A percentile compares a stretch with the other conserved stretches of the same genome.
Conservation (phyloP, 2,113 vertebrate species). For the Vulpes lagopus region DNA sequence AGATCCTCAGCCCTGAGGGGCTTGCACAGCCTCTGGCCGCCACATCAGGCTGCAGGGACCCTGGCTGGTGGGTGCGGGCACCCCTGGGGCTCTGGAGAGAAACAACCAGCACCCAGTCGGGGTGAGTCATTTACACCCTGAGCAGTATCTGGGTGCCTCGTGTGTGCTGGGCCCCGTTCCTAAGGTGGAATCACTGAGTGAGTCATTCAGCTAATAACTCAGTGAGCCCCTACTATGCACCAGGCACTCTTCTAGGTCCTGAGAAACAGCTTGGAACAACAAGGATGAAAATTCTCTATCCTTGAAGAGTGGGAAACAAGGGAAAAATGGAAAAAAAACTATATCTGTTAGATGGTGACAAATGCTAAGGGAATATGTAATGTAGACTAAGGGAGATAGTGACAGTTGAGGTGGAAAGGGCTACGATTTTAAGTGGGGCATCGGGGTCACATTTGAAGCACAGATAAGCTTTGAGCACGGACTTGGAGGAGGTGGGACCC, state of each 20-base stretch:
- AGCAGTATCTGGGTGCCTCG: background rate
- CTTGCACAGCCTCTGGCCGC: background rate
- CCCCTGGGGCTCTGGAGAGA: background rate
- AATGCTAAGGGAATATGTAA: background rate
- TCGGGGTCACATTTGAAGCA: background rate
- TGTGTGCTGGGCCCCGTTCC: background rate
- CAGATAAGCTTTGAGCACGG: background rate
- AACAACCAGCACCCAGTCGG: fast-evolving
- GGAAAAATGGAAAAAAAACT: background rate
- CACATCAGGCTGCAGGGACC: background rate
- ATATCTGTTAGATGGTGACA: fast-evolving
- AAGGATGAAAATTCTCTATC: background rate
- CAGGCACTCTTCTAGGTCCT: background rate
- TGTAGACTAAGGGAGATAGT: fast-evolving
- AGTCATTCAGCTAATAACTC: background rate
- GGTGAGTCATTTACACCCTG: too few relatives aligned
- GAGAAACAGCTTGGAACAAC: background rate
- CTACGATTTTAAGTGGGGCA: background rate
- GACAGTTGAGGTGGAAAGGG: background rate
- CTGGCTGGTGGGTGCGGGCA: background rate
- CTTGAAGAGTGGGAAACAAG: background rate
- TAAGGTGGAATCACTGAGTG: background rate
- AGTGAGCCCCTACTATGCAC: background rate
- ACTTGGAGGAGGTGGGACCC: background rate
- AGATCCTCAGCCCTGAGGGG: background rate